These are phyloP conservation scores for Poeciliopsis turneri DNA, from an alignment of 2,797 vertebrate species.

Conservation along the genomic window DNA sequence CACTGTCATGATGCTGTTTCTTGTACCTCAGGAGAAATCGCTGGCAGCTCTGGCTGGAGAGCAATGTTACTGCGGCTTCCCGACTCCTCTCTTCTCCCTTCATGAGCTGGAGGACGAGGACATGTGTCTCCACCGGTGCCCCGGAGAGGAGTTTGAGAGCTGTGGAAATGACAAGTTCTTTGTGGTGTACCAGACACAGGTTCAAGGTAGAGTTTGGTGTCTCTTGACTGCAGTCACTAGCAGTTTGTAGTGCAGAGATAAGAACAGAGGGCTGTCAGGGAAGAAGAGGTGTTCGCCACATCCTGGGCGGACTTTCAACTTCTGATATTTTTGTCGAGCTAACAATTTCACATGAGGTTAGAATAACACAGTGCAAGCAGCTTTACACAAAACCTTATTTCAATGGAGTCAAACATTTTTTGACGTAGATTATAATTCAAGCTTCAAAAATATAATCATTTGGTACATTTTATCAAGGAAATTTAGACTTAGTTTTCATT, in stretches of 20 bases:
- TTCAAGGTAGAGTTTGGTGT: conserved; percentile 86
- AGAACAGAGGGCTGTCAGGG: background rate
- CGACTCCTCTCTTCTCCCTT: conserved; percentile 89
- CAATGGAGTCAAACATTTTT: background rate
- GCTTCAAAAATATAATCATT: background rate
- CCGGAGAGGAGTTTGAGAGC: conserved; percentile 92
- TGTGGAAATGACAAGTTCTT: conserved; percentile 90
- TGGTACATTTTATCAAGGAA: background rate
- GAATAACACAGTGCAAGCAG: background rate
- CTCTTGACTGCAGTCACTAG: background rate
- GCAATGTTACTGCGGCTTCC: conserved; percentile 90
- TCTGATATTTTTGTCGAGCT: background rate
- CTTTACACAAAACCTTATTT: background rate
- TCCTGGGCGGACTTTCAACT: background rate
- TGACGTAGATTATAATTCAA: background rate
- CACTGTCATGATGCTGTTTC: conserved; percentile 22
- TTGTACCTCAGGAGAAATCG: conserved; percentile 86
- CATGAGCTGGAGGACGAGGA: conserved; percentile 92
- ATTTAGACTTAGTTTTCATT: background rate
- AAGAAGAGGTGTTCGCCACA: background rate
- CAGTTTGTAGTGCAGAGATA: background rate
- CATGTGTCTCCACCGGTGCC: conserved; percentile 89
- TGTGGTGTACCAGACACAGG: conserved; percentile 96
- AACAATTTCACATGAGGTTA: background rate
- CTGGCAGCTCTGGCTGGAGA: conserved; percentile 89